phyloP scores from a whole-genome alignment of 2,113 vertebrate species.

The Microtus oregoni region DNA sequence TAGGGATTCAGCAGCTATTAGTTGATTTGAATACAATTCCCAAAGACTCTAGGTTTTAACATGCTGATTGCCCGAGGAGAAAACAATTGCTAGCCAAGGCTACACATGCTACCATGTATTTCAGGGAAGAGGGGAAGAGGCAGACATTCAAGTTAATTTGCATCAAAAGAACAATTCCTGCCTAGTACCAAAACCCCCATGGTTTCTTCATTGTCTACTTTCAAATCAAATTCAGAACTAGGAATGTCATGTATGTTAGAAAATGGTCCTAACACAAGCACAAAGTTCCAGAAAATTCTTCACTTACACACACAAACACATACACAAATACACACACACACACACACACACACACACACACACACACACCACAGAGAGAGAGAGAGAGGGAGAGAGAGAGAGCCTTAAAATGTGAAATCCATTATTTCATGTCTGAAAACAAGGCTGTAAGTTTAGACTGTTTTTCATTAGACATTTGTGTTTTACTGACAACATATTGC shows the following conservation, averaged over 20 bases:
- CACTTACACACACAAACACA: neutral
- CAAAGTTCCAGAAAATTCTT: neutral
- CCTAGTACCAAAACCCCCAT: neutral
- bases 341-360: too few species aligned
- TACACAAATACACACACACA: too few species aligned
- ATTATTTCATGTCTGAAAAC: slow-evolving; percentile 21
- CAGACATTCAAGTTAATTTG: slow-evolving; percentile 43
- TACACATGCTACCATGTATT: neutral
- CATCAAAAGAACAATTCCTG: neutral
- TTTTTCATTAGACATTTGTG: slow-evolving; percentile 26
- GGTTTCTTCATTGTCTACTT: slow-evolving; percentile 6
- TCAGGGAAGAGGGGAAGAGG: neutral
- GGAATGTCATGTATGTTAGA: neutral
- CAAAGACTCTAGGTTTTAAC: neutral
- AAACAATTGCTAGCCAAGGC: neutral
- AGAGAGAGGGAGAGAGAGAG: neutral
- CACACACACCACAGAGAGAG: too few species aligned
- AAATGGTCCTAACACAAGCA: neutral
- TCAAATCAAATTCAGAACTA: neutral
- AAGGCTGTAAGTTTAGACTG: neutral
- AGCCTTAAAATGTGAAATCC: slow-evolving; percentile 31
- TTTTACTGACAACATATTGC: slow-evolving; percentile 8
- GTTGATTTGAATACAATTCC: neutral
- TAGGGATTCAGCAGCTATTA: neutral
- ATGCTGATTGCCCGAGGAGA: neutral